Evolutionary conservation across 2,888 invertebrate species (phyloP), one percentile per base, ranked within the genome.

Genomic region (Idaea dimidiata): DNA sequence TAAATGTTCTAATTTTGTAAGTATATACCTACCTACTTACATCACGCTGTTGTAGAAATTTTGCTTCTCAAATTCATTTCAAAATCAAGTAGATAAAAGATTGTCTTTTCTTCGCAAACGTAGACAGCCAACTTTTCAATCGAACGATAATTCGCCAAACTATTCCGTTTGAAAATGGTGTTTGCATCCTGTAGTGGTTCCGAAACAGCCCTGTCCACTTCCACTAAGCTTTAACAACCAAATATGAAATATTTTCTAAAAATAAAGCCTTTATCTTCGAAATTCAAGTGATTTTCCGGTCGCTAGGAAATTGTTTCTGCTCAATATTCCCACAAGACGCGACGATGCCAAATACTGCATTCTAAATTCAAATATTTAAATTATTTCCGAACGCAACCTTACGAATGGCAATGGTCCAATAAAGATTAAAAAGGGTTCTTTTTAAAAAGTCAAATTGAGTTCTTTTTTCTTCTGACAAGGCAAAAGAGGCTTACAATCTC

Each of bases 261-360:
- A 32, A 32, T 32, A 43, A 43, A 43, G 43, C 43, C 43, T 43
- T 43, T 43, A 43, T 43, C 43, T 43, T 6, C 8, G 43, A 43
- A 43, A 43, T 43, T 7, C 43, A 8, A 43, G 43, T 43, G 43
- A 43, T 43, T 43, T 43, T 43, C 43, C 2, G 14, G 8, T 43
- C 43, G 43, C 43, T 43, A 10, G 43, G 43, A 43, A 43, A 43
- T 43, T 43, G 43, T 43, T 43, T 43, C 43, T 43, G 43, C 43
- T 43, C 43, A 43, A 43, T 43, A 43, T 43, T 43, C 43, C 7
- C 14, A 43, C 14, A 10, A 43, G 43, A 43, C 43, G 43, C 43
- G 43, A 43, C 43, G 43, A 43, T 43, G 43, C 43, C 43, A 43
- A 43, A 43, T 43, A 43, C 43, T 43, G 43, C 43, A 43, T 43